These are phyloP conservation scores for Gasterosteus aculeatus DNA, from an alignment of 2,113 vertebrate species.

Conservation along the genomic window DNA sequence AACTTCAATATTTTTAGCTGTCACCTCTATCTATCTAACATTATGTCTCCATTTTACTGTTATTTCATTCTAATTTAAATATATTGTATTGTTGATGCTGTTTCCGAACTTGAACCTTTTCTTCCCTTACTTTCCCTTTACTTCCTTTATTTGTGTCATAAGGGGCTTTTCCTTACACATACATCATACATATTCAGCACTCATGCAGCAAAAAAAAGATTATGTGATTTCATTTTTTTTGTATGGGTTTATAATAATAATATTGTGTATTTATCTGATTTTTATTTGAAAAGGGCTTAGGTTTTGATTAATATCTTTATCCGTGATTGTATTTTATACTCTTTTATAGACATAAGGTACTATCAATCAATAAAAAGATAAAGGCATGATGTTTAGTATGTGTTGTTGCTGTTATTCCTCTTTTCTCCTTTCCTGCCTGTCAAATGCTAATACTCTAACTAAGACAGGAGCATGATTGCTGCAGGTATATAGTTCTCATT, in stretches of 20 bases:
- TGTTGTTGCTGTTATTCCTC: not conserved
- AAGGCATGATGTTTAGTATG: conserved; percentile 9
- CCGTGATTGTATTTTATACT: conserved; percentile 68
- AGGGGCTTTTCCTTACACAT: not conserved
- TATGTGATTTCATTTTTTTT: conserved; percentile 34
- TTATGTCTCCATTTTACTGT: conserved; percentile 12
- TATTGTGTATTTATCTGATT: conserved; percentile 63
- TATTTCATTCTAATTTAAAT: conserved; percentile 52
- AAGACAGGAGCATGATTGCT: not conserved
- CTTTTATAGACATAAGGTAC: conserved; percentile 57
- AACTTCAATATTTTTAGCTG: conserved; percentile 3
- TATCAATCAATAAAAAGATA: conserved; percentile 59
- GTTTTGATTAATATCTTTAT: conserved; percentile 58
- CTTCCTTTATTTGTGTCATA: not conserved
- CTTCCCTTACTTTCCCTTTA: not conserved
- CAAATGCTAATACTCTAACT: not conserved
- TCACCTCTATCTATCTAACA: too few species aligned
- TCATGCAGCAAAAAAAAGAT: conserved; percentile 15
- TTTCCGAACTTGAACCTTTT: conserved; percentile 4
- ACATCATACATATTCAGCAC: conserved; percentile 19
- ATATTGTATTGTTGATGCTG: conserved; percentile 16
- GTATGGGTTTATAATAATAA: conserved; percentile 41
- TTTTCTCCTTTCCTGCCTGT: not conserved
- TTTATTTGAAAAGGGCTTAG: conserved; percentile 48
- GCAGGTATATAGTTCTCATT: not conserved